Base-by-base conservation (phyloP, 2,797 vertebrate species). In the Pipistrellus pipistrellus region DNA sequence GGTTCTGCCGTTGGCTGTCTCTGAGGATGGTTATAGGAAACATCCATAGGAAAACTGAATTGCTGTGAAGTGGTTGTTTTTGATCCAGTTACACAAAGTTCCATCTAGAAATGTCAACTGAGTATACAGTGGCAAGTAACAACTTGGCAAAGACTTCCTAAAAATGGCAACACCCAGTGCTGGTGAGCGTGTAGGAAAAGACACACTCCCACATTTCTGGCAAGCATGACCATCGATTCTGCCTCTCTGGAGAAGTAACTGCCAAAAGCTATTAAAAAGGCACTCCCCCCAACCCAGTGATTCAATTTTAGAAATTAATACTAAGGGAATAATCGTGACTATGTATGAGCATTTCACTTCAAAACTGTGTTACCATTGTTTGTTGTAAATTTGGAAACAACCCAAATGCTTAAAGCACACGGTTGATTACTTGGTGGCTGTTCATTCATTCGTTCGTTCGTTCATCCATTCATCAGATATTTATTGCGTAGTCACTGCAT, bases 221-320 rank as follows among this genome's bases (percentile, higher is more conserved):
- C 48, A 73, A 90, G 53, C 23, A 9, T 51, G 48, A 77, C 66
- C 62, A 95, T 32, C 9, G 27, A 84, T 8, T 35, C 41, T 75
- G 46, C 46, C 69, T 86, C 92, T 84, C 80, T 77, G 66, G 64
- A 95, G 82, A 88, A 78, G 62, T 3, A 73, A 2, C 38, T 71
- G 35, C 32, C 62, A 88, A 64, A 71, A 35, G 69, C 23, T 66
- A 68, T 75, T 38, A 55, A 57, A 66, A 89, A 20, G n/a, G 15
- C 75, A 48, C 23, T 51, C 83, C 15, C 83, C 35, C 76, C 46
- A 17, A 88, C 38, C 48, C 57, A 84, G 85, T 4, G n/a, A 83
- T 55, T 91, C 51, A 27, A 30, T 53, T 62, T 86, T 69, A 32
- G 44, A 95, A 95, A 92, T 84, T 21, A 88, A 80, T 35, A 25